Evolutionary conservation across 1,140 invertebrate species (phyloP), one percentile per base, ranked within the genome.

Genomic region (Euwallacea similis): DNA sequence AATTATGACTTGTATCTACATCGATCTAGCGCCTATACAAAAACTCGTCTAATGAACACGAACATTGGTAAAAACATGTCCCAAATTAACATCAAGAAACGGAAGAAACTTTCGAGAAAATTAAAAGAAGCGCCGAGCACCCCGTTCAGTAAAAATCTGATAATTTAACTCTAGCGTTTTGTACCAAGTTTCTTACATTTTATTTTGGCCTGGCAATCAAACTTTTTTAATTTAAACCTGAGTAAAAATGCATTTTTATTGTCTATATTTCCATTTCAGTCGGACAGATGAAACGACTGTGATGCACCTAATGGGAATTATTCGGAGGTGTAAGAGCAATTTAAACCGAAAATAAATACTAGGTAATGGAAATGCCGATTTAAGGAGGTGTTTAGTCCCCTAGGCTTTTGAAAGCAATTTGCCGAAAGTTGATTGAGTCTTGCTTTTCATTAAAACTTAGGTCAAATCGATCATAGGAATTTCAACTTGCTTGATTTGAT

Each of bases 151-250:
- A 21, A 56, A 56, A 56, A 15, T 56, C 54, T 56, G 54, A 56
- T 56, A 56, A 56, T 56, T 56, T 56, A 56, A 16, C 54, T 56
- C 54, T 56, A 56, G 54, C 54, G n/a, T 56, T 56, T 56, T 56
- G 54, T n/a, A 16, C 16, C 8, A 16, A 56, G 8, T n/a, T 56
- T 56, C 54, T 16, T 56, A 13, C 16, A 56, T 56, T 56, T 56
- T 50, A 10, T 50, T 13, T 15, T 21, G 9, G 54, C 54, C 16
- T 56, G 11, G n/a, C 54, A 56, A 56, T 56, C 11, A 56, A 56
- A 56, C 54, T 56, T 56, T 56, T 56, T 56, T 56, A 56, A 56
- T 56, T 56, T 56, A 56, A 56, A 21, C 16, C 54, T 8, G 16
- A 56, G 8, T 21, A 9, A 15, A 56, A 56, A 56, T 11, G 13